A percentile compares a stretch with the other conserved stretches of the same genome.
Evolutionary conservation across 1,140 invertebrate species (phyloP).

Genomic region (Leptestheria dahalacensis): DNA sequence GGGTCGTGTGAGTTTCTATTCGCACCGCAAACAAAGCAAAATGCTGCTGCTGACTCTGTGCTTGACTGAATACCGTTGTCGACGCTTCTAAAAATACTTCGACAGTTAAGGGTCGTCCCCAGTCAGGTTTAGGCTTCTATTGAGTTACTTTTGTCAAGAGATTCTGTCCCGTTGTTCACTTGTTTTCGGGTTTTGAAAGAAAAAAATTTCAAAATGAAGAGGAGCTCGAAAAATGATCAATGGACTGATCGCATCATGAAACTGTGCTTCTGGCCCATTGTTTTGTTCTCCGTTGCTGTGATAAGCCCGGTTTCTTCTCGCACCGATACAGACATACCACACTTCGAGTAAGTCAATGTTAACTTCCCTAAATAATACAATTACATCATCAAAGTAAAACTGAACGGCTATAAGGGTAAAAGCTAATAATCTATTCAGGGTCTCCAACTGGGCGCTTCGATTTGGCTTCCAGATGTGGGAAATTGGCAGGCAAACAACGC

Average conservation of each 20-base stretch:
- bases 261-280: neutral
- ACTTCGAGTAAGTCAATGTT: conserved; percentile 1
- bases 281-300: conserved; percentile 9
- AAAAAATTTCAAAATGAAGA: neutral
- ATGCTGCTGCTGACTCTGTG: neutral
- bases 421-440: conserved; percentile 42
- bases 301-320: neutral
- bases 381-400: conserved; percentile 4
- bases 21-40: too few species aligned
- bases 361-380: neutral
- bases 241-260: neutral
- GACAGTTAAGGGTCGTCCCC: neutral
- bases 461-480: conserved; percentile 78
- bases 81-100: neutral
- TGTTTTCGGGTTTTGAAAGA: too few species aligned
- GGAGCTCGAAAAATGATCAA: too few species aligned
- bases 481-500: conserved; percentile 66
- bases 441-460: conserved; percentile 76
- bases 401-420: neutral
- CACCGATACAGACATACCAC: conserved; percentile 2
- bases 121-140: too few species aligned
- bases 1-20: too few species aligned
- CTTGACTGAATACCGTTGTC: neutral
- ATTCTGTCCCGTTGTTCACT: too few species aligned
- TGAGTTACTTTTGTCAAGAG: too few species aligned